Evolutionary conservation across 2,113 vertebrate genomes (phyloP), one percentile per base, ranked within the genome.

Genomic region (Polyodon spathula): DNA sequence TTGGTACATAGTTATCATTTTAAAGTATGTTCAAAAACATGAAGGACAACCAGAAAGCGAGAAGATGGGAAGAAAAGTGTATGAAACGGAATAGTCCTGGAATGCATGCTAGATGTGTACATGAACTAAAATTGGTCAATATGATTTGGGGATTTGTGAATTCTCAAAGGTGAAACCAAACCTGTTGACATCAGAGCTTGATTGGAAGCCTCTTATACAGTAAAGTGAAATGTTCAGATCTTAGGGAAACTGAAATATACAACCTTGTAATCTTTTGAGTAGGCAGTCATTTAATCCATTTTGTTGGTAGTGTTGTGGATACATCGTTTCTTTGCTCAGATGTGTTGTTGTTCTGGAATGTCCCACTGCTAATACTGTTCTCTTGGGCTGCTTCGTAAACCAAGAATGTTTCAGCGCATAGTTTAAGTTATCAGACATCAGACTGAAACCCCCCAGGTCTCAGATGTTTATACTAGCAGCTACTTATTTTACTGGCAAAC

Each of bases 341-440:
- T 76, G 75, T 77, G 77, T 84, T 77, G 72, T 71, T 72, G 66
- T 71, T 72, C 72, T 81, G 87, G 82, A 85, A 86, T 84, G 78
- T 61, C 53, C 63, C 73, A 74, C 78, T 78, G 65, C 71, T 83
- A 78, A 74, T 62, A 59, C 76, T 71, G 81, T 82, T 77, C 83
- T 88, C 83, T 66, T 69, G 84, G 82, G 84, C 72, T 73, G 59
- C 63, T 80, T 74, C 77, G 74, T 75, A 84, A 80, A 77, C 66
- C 56, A 68, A 41, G 81, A 85, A 80, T 76, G 74, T 81, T 81
- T 84, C 68, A 67, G 68, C 69, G 72, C 74, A 77, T 81, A 79
- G 70, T 83, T 83, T 71, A 67, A 72, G 65, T 71, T 73, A 79
- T 77, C 77, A 68, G 75, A 84, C 85, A 84, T 74, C 68, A 40